Percentiles rank a stretch among this genome's conserved stretches.
Evolutionary conservation across 2,797 vertebrate genomes (phyloP).

Genomic region (Lacerta viridis): DNA sequence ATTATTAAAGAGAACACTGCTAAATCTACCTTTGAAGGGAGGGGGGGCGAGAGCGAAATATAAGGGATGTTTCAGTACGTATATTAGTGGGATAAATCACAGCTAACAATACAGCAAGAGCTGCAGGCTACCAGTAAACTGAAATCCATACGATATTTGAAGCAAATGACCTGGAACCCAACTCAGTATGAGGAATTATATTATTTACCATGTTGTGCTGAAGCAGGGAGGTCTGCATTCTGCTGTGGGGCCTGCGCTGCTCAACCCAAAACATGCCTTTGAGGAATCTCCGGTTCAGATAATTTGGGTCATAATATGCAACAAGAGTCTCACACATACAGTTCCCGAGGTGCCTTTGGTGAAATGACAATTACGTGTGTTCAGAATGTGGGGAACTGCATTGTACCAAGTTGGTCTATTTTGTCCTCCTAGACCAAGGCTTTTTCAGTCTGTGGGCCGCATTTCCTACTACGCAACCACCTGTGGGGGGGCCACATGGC

Average conservation of each 20-base stretch:
- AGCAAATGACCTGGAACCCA: constrained; percentile 57
- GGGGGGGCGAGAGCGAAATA: constrained; percentile 26
- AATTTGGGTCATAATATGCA: background rate
- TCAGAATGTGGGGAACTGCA: background rate
- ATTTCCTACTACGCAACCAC: no score
- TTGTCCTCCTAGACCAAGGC: background rate
- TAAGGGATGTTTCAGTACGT: constrained; percentile 57
- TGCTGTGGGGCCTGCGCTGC: background rate
- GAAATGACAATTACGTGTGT: background rate
- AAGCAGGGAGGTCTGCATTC: constrained; percentile 43
- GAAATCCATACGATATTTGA: constrained; percentile 61
- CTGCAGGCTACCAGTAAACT: constrained; percentile 61
- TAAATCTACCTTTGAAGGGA: constrained; percentile 59
- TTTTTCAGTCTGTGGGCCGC: no score
- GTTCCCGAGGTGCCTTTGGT: background rate
- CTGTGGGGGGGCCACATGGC: no score
- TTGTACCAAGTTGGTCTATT: background rate
- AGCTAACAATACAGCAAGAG: constrained; percentile 60
- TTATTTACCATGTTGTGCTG: constrained; percentile 44
- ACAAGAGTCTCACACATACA: background rate
- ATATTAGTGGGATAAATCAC: constrained; percentile 69
- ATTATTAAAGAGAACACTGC: constrained; percentile 73
- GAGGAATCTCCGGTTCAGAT: background rate
- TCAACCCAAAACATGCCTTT: constrained; percentile 6
- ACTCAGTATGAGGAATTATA: constrained; percentile 51